These are phyloP conservation scores for Drosophila miranda DNA, from an alignment of 1,140 invertebrate genomes.

Conservation along the genomic window DNA sequence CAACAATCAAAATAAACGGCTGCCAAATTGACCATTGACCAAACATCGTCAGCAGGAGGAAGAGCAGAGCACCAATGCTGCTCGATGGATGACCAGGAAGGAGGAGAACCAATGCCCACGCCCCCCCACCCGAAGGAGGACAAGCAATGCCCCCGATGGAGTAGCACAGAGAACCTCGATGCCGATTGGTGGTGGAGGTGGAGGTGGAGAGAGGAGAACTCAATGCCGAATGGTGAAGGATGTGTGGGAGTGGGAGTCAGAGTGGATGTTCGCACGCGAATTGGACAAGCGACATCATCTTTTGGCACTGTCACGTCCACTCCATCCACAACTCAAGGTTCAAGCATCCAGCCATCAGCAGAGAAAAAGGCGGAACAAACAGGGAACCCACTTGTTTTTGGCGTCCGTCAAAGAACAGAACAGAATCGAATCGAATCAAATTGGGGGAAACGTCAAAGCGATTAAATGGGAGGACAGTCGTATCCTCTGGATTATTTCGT, in stretches of 20 bases:
- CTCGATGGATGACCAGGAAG: no score
- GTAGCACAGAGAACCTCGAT: background rate
- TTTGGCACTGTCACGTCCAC: constrained; percentile 65
- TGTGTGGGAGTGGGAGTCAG: background rate
- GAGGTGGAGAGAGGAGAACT: no score
- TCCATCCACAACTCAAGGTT: constrained; percentile 45
- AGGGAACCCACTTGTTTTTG: constrained; percentile 30
- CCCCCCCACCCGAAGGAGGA: no score
- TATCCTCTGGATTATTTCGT: constrained; percentile 1
- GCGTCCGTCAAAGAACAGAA: background rate
- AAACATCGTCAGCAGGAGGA: constrained; percentile 65
- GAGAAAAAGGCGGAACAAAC: constrained; percentile 25
- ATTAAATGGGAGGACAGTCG: constrained; percentile 11
- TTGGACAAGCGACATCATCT: constrained; percentile 32
- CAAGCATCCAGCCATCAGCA: constrained; percentile 20
- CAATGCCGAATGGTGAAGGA: background rate
- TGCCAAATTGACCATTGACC: constrained; percentile 82
- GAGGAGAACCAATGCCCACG: no score
- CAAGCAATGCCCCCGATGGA: no score
- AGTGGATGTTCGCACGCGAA: background rate
- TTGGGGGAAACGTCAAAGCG: constrained; percentile 3
- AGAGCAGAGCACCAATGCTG: background rate
- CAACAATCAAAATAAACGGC: constrained; percentile 82
- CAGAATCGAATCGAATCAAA: no score
- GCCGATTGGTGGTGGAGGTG: no score